phyloP scores from a whole-genome alignment of 2,888 invertebrate genomes.

The Branchellion lobata region DNA sequence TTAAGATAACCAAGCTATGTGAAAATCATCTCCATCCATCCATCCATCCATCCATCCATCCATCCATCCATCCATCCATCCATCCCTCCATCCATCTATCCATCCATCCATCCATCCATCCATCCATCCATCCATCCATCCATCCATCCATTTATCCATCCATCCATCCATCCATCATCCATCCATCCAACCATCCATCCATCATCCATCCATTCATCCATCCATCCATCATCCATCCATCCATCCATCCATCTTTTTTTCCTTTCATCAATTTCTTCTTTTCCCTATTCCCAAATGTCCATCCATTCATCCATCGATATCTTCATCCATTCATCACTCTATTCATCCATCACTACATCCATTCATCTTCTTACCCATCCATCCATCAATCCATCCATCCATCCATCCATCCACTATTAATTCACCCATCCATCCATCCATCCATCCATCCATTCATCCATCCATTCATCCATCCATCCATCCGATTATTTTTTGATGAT shows the following conservation, averaged over 20 bases:
- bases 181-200: too few relatives aligned
- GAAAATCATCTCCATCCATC: background rate
- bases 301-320: background rate
- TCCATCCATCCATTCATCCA: background rate
- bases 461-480: background rate
- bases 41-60: background rate
- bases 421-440: background rate
- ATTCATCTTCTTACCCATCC: background rate
- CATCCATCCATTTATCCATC: background rate
- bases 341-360: background rate
- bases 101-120: conserved; percentile 14
- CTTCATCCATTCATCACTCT: background rate
- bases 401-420: background rate
- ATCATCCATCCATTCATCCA: background rate
- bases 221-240: background rate
- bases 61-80: conserved; percentile 20
- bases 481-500: too few relatives aligned
- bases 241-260: background rate
- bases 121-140: background rate
- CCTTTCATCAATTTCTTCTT: background rate
- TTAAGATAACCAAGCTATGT: conserved; percentile 8
- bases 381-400: background rate
- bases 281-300: background rate
- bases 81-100: conserved; percentile 6
- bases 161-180: background rate